Evolutionary conservation across 64 coral and sea anemone genomes (phyloP).

Genomic region (Acropora yongei): DNA sequence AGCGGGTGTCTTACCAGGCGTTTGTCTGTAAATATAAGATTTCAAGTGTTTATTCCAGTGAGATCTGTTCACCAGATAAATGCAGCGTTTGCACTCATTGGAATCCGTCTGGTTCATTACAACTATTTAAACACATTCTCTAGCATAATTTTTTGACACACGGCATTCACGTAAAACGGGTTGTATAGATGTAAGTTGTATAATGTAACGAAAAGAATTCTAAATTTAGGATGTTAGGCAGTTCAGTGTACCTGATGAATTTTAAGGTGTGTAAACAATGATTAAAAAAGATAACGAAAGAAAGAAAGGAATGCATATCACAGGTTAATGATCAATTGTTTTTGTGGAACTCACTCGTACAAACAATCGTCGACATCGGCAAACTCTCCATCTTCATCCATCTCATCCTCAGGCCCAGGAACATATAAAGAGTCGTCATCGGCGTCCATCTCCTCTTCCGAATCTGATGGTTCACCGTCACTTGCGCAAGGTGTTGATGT

Average conservation of each 20-base stretch:
- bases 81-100: too few relatives aligned
- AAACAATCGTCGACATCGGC: neutral
- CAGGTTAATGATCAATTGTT: neutral
- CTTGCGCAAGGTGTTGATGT: slow-evolving; percentile 19
- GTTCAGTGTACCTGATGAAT: neutral
- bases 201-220: too few relatives aligned
- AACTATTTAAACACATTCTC: too few relatives aligned
- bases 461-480: slow-evolving; percentile 1
- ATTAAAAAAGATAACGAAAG: too few relatives aligned
- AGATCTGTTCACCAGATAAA: too few relatives aligned
- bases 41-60: too few relatives aligned
- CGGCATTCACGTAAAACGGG: too few relatives aligned
- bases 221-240: neutral
- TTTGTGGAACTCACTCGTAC: slow-evolving; percentile 1
- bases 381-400: slow-evolving; percentile 17
- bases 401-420: neutral
- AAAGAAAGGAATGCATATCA: too few relatives aligned
- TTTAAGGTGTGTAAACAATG: too few relatives aligned
- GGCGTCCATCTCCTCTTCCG: slow-evolving; percentile 17
- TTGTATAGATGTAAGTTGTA: too few relatives aligned
- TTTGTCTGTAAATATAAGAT: neutral
- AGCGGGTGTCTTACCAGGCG: neutral
- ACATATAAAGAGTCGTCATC: neutral
- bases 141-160: too few relatives aligned
- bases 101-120: too few relatives aligned